Evolutionary conservation across 2,888 invertebrate genomes (phyloP).

Genomic region (Scrobipalpa atriplicella): DNA sequence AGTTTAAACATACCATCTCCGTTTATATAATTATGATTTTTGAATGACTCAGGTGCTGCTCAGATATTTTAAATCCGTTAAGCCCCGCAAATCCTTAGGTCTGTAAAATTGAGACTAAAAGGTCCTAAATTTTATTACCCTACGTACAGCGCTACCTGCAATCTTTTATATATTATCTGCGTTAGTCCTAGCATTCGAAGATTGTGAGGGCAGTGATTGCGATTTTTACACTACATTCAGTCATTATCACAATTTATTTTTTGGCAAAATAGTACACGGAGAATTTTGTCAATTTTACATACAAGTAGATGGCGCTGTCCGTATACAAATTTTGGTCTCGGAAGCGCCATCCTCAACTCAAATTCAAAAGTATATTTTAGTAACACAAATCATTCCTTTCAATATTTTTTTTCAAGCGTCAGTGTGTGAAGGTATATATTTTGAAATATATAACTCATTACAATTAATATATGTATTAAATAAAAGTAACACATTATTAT

Average conservation of each 20-base stretch:
- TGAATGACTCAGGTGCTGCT: constrained; percentile 64
- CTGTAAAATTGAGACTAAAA: constrained; percentile 39
- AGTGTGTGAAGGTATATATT: constrained; percentile 16
- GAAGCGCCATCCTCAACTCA: constrained; percentile 76
- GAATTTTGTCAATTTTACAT: constrained; percentile 32
- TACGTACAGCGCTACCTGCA: constrained; percentile 71
- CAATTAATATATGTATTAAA: neutral
- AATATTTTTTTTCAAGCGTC: neutral
- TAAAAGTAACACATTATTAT: neutral
- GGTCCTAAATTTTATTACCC: constrained; percentile 36
- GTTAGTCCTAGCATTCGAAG: neutral
- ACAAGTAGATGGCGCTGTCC: constrained; percentile 77
- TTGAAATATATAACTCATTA: neutral
- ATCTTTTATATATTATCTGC: constrained; percentile 22
- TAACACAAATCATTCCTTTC: neutral
- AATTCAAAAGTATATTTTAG: neutral
- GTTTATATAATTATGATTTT: too few relatives aligned
- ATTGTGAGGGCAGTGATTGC: constrained; percentile 75
- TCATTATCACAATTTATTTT: constrained; percentile 31
- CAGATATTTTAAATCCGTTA: constrained; percentile 48
- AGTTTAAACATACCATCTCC: too few relatives aligned
- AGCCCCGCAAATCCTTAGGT: constrained; percentile 50
- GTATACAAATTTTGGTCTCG: constrained; percentile 51
- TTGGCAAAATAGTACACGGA: constrained; percentile 22
- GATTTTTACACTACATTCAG: constrained; percentile 32